Conservation (phyloP, 2,797 vertebrate genomes). For the Selene dorsalis region DNA sequence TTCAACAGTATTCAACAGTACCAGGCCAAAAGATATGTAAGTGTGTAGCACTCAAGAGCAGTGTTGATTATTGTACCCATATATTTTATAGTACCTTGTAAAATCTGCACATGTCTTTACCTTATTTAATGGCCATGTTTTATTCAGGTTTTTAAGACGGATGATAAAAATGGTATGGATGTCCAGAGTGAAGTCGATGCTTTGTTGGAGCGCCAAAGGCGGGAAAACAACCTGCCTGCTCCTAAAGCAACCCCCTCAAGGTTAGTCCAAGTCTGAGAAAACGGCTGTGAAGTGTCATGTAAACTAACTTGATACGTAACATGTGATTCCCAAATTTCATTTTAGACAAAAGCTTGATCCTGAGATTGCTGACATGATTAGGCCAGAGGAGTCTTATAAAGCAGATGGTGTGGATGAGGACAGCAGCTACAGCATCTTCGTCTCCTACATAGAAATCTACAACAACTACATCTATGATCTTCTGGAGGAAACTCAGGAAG, state of each 20-base stretch:
- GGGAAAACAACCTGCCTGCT: slow-evolving; percentile 82
- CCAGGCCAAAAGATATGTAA: slow-evolving; percentile 96
- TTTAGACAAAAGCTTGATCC: slow-evolving; percentile 90
- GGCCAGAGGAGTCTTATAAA: slow-evolving; percentile 86
- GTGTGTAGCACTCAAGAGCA: slow-evolving; percentile 47
- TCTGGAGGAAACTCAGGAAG: slow-evolving; percentile 89
- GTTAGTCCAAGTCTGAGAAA: slow-evolving; percentile 72
- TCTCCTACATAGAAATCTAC: slow-evolving; percentile 98
- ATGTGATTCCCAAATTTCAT: not conserved
- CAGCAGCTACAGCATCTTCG: slow-evolving; percentile 92
- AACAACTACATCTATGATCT: slow-evolving; percentile 99
- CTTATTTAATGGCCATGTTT: not conserved
- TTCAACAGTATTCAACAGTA: slow-evolving; percentile 96
- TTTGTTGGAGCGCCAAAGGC: slow-evolving; percentile 92
- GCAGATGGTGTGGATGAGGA: slow-evolving; percentile 93
- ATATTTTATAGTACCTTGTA: not conserved
- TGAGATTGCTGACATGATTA: slow-evolving; percentile 96
- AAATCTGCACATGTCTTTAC: not conserved
- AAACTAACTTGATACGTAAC: not conserved
- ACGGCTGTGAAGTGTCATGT: not conserved
- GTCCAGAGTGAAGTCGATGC: slow-evolving; percentile 95
- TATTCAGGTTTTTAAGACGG: slow-evolving; percentile 92
- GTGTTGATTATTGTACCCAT: not conserved
- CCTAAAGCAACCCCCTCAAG: slow-evolving; percentile 87
- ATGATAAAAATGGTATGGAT: slow-evolving; percentile 96